Conservation (phyloP, 2,797 vertebrate genomes). For the Pantherophis alleghaniensis region DNA sequence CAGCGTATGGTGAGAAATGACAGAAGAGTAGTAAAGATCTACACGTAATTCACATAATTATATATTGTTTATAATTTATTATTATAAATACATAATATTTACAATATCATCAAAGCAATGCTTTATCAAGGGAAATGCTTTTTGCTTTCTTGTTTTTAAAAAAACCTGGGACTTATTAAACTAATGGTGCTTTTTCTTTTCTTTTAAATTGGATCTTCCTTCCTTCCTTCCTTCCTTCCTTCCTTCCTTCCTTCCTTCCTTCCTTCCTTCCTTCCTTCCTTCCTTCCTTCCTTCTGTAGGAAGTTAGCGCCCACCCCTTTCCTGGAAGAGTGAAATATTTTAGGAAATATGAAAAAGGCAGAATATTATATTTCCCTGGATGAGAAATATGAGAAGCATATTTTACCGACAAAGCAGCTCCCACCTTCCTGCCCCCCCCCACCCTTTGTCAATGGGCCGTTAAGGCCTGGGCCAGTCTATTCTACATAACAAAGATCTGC, state of each 20-base stretch:
- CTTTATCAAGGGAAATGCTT: neutral
- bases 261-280: too few relatives aligned
- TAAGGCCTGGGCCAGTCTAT: too few relatives aligned
- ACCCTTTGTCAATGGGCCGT: too few relatives aligned
- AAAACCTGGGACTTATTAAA: neutral
- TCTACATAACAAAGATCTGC: too few relatives aligned
- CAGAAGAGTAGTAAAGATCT: neutral
- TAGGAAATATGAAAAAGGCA: too few relatives aligned
- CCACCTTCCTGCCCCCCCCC: too few relatives aligned
- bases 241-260: neutral
- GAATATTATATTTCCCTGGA: too few relatives aligned
- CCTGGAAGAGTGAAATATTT: too few relatives aligned
- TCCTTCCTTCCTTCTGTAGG: neutral
- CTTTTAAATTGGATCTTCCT: neutral
- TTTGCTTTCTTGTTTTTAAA: neutral
- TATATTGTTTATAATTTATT: neutral
- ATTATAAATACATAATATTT: neutral
- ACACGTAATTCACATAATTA: neutral
- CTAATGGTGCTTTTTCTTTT: neutral
- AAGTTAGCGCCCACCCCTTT: too few relatives aligned
- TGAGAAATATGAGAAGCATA: too few relatives aligned
- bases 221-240: too few relatives aligned
- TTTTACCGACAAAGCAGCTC: too few relatives aligned
- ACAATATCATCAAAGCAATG: neutral
- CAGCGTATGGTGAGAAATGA: neutral